Conservation (phyloP, 2,113 vertebrate genomes). For the Phalacrocorax carbo region DNA sequence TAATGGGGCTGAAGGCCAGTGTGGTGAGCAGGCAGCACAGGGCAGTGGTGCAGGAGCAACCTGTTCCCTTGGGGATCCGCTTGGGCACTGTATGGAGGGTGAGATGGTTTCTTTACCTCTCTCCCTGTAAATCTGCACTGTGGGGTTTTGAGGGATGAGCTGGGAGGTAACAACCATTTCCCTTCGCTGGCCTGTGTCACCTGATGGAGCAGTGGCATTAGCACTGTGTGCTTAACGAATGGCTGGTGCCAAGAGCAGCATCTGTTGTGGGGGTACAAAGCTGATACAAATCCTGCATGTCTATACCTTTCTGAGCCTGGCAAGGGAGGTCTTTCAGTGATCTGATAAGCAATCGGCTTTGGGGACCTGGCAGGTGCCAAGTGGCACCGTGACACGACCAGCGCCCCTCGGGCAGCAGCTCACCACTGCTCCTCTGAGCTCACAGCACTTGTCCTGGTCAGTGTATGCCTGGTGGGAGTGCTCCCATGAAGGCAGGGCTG, state of each 20-base stretch:
- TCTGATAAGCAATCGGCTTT: slow-evolving; percentile 47
- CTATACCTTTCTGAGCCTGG: too few relatives aligned
- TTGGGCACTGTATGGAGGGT: rapidly evolving
- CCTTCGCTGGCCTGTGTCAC: neutral
- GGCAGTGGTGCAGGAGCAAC: neutral
- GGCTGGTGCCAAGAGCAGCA: too few relatives aligned
- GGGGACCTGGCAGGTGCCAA: slow-evolving; percentile 1
- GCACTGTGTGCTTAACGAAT: too few relatives aligned
- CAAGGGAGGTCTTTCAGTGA: neutral
- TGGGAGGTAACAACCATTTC: neutral
- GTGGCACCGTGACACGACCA: neutral
- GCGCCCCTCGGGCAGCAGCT: neutral
- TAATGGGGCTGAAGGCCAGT: too few relatives aligned
- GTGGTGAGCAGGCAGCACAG: neutral
- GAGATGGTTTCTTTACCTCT: neutral
- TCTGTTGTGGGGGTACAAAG: too few relatives aligned
- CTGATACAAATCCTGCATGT: too few relatives aligned
- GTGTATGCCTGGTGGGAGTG: rapidly evolving
- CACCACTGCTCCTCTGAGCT: neutral
- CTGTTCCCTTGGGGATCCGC: rapidly evolving
- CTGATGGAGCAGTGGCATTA: neutral
- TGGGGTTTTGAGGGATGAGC: neutral
- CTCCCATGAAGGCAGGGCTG: neutral
- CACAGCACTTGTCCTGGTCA: rapidly evolving
- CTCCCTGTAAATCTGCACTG: neutral